Conservation (phyloP, 1,140 invertebrate genomes). For the Vanessa tameamea region DNA sequence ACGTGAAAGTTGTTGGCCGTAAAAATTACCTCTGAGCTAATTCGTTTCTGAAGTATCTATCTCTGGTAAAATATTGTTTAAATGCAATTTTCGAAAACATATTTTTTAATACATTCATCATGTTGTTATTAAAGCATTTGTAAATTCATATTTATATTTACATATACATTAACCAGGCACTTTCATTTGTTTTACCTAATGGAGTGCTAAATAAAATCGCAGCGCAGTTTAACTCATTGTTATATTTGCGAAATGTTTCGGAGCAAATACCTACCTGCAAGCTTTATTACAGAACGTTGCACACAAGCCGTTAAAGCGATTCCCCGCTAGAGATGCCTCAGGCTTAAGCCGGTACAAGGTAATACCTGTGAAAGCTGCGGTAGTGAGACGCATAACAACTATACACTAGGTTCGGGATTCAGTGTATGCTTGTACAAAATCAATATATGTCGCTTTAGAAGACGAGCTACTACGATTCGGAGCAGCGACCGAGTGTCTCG, state of each 20-base stretch:
- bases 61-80: not conserved
- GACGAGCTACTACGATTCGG: conserved; percentile 47
- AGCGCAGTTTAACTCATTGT: conserved; percentile 17
- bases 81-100: not conserved
- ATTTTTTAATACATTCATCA: too few species aligned
- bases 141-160: too few species aligned
- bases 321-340: conserved; percentile 21
- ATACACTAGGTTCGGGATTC: conserved; percentile 35
- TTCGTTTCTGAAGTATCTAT: not conserved
- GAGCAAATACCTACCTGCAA: conserved; percentile 11
- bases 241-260: conserved; percentile 24
- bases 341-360: conserved; percentile 15
- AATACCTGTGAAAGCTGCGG: conserved; percentile 36
- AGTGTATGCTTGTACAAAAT: conserved; percentile 56
- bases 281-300: conserved; percentile 18
- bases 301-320: conserved; percentile 26
- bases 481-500: conserved; percentile 55
- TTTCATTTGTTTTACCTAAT: conserved; percentile 6
- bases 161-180: too few species aligned
- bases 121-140: too few species aligned
- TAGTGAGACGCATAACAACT: conserved; percentile 40
- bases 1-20: conserved; percentile 50
- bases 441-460: conserved; percentile 57
- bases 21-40: conserved; percentile 28
- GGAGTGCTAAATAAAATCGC: conserved; percentile 16